phyloP scores from a whole-genome alignment of 2,113 vertebrate species.

The Ammospiza nelsoni region DNA sequence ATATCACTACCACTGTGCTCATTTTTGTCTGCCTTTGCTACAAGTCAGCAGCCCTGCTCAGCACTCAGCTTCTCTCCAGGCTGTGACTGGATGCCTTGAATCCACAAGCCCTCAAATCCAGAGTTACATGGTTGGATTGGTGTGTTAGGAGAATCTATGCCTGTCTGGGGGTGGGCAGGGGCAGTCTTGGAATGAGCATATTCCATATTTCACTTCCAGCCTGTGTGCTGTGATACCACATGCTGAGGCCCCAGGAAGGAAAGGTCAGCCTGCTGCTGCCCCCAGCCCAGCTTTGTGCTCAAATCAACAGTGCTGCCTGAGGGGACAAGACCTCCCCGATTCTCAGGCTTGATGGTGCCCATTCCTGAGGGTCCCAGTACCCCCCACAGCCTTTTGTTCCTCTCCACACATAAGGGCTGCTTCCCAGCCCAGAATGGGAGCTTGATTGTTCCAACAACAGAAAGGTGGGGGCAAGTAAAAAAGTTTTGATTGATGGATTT shows the following conservation, averaged over 20 bases:
- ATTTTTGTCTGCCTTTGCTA: not conserved
- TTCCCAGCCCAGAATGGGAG: not conserved
- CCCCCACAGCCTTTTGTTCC: not conserved
- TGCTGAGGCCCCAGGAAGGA: not conserved
- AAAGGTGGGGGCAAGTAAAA: not conserved
- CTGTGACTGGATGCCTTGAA: not conserved
- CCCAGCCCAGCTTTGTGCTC: constrained; percentile 12
- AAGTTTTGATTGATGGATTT: not conserved
- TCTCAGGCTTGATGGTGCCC: not conserved
- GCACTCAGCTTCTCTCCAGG: not conserved
- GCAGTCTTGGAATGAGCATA: not conserved
- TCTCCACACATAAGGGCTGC: accelerated
- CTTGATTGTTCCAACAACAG: accelerated
- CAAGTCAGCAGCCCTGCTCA: not conserved
- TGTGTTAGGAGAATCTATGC: not conserved
- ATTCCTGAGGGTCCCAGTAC: not conserved
- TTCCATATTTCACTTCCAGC: not conserved
- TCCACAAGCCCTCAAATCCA: not conserved
- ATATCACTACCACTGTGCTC: too few species aligned
- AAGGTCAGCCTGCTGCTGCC: constrained; percentile 50
- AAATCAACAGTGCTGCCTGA: not conserved
- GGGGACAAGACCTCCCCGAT: not conserved
- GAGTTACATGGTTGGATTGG: not conserved
- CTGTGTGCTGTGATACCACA: not conserved
- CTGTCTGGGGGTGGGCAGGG: accelerated